Evolutionary conservation across 2,113 vertebrate genomes (phyloP), one percentile per base, ranked within the genome.

Genomic region (Sylvilagus bachmani): DNA sequence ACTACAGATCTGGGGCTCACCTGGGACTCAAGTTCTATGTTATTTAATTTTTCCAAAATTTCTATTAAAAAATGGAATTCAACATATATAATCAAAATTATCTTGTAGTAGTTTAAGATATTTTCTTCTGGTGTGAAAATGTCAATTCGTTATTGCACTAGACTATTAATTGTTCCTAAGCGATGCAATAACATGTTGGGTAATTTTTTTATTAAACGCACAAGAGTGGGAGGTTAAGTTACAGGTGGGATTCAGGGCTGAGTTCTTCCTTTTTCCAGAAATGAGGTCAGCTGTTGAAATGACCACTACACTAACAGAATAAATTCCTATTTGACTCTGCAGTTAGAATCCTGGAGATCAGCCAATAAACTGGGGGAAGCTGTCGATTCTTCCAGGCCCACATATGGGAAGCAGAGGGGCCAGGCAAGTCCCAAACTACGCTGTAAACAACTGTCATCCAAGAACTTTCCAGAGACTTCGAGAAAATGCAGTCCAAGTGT

Each of bases 251-350:
- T 27, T 3, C 38, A 64, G 69, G 17, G n/a, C 0, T 19, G 36
- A 74, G 21, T 44, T 80, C 7, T 31, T 24, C 62, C 6, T 69
- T 27, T 55, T 87, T 74, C 29, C 53, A 70, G 58, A 79, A 75
- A 86, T 51, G 55, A 71, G 53, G 70, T 13, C 6, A 25, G 82
- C 55, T 83, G 64, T 77, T 78, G 77, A 85, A 69, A 61, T 22
- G 80, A 67, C 70, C 62, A 5, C 44, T 53, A 64, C 4, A n/a
- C 21, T 80, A 74, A 94, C 3, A 16, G 82, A 36, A 44, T 82
- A 66, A 90, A 70, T 67, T 86, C 69, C 19, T 55, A 55, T 58
- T 92, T 86, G 27, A 67, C 55, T 70, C 77, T n/a, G 31, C 92
- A 64, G n/a, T 75, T 25, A 71, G 80, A 90, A 75, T 70, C n/a